A percentile compares a stretch with the other conserved stretches of the same genome.
Evolutionary conservation across 2,797 vertebrate genomes (phyloP).

Genomic region (Myotis pilosus): DNA sequence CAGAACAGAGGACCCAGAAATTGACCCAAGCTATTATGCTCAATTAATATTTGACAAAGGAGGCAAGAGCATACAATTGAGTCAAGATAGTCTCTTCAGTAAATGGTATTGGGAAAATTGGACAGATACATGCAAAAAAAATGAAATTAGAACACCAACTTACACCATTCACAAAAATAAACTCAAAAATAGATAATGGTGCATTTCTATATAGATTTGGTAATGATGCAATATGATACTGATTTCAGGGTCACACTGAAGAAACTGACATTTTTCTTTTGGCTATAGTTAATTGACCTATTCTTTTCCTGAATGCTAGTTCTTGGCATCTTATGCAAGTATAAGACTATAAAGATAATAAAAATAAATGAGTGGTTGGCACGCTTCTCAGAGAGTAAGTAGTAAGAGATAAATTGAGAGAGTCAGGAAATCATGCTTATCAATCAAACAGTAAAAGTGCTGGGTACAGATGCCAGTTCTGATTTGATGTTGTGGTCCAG

Average conservation of each 20-base stretch:
- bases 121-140: no score
- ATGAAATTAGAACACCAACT: no score
- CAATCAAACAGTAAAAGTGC: neutral
- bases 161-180: no score
- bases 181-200: neutral
- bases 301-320: neutral
- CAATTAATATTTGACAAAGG: no score
- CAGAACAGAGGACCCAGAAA: no score
- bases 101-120: no score
- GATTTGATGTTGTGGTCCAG: neutral
- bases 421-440: slow-evolving; percentile 55
- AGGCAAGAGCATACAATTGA: no score
- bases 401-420: slow-evolving; percentile 50
- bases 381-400: slow-evolving; percentile 41
- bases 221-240: neutral
- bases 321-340: neutral
- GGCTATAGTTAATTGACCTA: neutral
- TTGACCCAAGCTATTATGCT: no score
- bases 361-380: slow-evolving; percentile 24
- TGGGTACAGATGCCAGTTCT: neutral
- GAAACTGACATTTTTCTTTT: neutral
- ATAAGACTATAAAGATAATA: slow-evolving; percentile 31
- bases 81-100: no score
- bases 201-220: neutral
- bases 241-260: neutral